These are phyloP conservation scores for Nephotettix cincticeps DNA, from an alignment of 1,140 invertebrate genomes.

Conservation along the genomic window DNA sequence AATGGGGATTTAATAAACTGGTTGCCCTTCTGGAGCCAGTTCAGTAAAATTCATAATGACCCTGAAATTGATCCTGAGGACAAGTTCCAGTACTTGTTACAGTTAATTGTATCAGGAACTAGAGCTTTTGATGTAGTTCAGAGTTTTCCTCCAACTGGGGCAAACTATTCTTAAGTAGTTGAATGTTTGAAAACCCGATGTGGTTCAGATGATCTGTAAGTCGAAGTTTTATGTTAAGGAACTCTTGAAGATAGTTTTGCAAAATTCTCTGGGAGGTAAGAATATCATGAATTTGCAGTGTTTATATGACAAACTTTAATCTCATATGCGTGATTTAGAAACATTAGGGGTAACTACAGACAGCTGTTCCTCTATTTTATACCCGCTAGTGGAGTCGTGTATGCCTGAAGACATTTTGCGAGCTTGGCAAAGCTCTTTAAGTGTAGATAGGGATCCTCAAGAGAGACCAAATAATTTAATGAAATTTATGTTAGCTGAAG, in stretches of 20 bases:
- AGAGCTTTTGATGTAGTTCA: not conserved
- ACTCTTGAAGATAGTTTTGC: not conserved
- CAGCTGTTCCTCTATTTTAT: not conserved
- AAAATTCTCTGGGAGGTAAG: not conserved
- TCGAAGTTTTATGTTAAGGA: not conserved
- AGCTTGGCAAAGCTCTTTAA: not conserved
- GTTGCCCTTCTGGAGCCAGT: not conserved
- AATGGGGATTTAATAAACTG: not conserved
- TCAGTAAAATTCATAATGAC: not conserved
- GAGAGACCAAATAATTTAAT: not conserved
- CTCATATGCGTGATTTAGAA: not conserved
- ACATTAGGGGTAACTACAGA: conserved; percentile 17
- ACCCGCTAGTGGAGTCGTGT: not conserved
- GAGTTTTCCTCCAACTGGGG: not conserved
- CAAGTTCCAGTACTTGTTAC: not conserved
- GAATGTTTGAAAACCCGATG: not conserved
- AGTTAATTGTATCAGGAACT: not conserved
- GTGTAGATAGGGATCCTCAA: not conserved
- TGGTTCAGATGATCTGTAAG: not conserved
- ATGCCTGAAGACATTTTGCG: not conserved
- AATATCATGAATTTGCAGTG: not conserved
- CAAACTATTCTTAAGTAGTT: not conserved
- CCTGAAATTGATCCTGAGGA: not conserved
- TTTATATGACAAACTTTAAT: not conserved
- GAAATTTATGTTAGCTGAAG: not conserved